These are phyloP conservation scores for Smutsia gigantea DNA, from an alignment of 2,797 vertebrate genomes.

Conservation along the genomic window DNA sequence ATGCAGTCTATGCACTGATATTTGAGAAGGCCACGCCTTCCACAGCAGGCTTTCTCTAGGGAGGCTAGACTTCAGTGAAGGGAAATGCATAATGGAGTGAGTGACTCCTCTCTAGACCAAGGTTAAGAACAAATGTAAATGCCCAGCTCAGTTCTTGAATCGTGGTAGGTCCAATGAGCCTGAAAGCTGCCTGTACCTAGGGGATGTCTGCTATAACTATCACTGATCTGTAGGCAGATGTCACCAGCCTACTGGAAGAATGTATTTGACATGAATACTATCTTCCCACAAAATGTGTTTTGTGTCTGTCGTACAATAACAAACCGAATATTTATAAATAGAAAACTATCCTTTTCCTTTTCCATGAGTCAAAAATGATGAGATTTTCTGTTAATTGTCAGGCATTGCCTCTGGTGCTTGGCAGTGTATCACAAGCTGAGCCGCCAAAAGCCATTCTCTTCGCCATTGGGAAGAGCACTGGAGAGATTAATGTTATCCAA, in stretches of 20 bases:
- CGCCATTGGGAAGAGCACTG: constrained; percentile 36
- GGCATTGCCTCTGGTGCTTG: constrained; percentile 58
- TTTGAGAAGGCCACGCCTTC: constrained; percentile 56
- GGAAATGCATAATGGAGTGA: neutral
- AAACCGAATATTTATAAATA: constrained; percentile 65
- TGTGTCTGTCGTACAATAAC: constrained; percentile 33
- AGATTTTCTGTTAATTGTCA: constrained; percentile 66
- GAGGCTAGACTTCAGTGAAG: constrained; percentile 8
- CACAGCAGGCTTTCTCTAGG: constrained; percentile 62
- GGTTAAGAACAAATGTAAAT: constrained; percentile 45
- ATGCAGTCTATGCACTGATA: constrained; percentile 7
- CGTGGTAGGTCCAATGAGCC: neutral
- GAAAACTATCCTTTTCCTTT: constrained; percentile 62
- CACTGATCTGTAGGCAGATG: neutral
- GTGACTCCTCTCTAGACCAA: constrained; percentile 10
- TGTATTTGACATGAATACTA: neutral
- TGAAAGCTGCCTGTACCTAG: neutral
- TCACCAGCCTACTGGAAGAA: neutral
- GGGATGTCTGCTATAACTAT: neutral
- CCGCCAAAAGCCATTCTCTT: constrained; percentile 71
- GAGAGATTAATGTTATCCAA: constrained; percentile 45
- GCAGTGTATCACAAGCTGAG: constrained; percentile 41
- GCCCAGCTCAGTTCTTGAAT: neutral
- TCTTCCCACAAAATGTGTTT: constrained; percentile 36
- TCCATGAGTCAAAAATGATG: constrained; percentile 61